phyloP scores from a whole-genome alignment of 2,113 vertebrate species.

The Atractosteus spatula region DNA sequence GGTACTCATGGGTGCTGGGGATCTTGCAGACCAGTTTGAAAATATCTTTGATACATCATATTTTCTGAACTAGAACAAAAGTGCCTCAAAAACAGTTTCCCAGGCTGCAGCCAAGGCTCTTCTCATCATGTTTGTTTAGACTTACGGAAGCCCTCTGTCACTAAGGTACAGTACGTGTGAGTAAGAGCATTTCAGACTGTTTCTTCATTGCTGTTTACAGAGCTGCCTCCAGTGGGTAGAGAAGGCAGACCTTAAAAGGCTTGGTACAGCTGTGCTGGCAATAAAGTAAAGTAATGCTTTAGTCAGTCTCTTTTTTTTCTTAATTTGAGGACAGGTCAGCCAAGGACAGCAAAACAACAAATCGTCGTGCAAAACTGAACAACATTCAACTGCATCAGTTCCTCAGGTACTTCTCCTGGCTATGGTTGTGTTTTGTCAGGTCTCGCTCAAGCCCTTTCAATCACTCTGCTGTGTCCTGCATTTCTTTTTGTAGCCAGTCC shows the following conservation, averaged over 20 bases:
- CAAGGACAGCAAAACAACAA: constrained; percentile 19
- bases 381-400: constrained; percentile 13
- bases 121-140: constrained; percentile 31
- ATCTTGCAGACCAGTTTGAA: not conserved
- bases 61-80: not conserved
- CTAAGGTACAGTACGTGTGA: not conserved
- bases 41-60: not conserved
- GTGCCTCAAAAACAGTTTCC: not conserved
- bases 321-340: not conserved
- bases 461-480: not conserved
- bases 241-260: constrained; percentile 29
- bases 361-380: constrained; percentile 24
- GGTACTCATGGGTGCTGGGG: not conserved
- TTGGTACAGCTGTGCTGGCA: constrained; percentile 8
- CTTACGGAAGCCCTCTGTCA: not conserved
- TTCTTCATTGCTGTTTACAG: constrained; percentile 12
- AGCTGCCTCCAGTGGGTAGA: constrained; percentile 3
- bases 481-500: too few species aligned
- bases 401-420: constrained; percentile 40
- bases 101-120: not conserved
- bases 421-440: constrained; percentile 35
- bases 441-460: constrained; percentile 12
- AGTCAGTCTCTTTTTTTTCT: constrained; percentile 19
- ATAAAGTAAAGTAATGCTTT: constrained; percentile 30
- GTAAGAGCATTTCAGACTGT: not conserved